A percentile compares a stretch with the other conserved stretches of the same genome.
Evolutionary conservation across 2,888 invertebrate genomes (phyloP).

Genomic region (Drosophila nigricruria): DNA sequence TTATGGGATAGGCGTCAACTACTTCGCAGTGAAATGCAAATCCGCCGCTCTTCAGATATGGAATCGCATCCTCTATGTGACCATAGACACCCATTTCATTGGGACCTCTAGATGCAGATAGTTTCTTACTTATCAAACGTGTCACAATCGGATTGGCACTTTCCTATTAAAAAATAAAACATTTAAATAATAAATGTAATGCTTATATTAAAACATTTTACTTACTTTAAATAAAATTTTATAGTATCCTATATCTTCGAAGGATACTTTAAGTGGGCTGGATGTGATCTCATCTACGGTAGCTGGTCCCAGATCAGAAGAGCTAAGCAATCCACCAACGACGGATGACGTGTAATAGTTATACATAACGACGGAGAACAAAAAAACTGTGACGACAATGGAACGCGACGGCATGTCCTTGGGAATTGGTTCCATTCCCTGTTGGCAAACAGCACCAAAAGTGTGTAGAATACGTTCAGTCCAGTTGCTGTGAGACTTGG

Average conservation of each 20-base stretch:
- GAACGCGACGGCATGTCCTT: constrained; percentile 70
- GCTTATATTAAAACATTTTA: not conserved
- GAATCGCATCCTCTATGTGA: constrained; percentile 83
- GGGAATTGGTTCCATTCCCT: constrained; percentile 81
- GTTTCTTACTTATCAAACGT: constrained; percentile 72
- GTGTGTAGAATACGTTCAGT: constrained; percentile 62
- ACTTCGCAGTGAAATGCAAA: constrained; percentile 86
- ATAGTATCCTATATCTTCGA: constrained; percentile 84
- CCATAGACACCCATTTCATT: constrained; percentile 76
- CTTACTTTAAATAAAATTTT: constrained; percentile 83
- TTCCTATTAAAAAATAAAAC: constrained; percentile 60
- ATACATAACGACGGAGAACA: constrained; percentile 82
- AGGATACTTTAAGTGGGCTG: constrained; percentile 81
- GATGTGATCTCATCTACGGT: constrained; percentile 78
- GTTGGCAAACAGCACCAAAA: constrained; percentile 82
- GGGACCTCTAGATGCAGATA: constrained; percentile 62
- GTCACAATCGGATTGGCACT: constrained; percentile 62
- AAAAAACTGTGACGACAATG: constrained; percentile 73
- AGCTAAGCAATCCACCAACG: constrained; percentile 83
- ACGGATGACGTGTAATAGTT: constrained; percentile 85
- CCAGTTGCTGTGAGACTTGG: constrained; percentile 31
- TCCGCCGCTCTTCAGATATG: constrained; percentile 84
- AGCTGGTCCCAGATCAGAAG: constrained; percentile 79
- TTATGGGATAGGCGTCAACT: constrained; percentile 85
- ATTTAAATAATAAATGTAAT: not conserved